Base-by-base conservation (phyloP, 2,113 vertebrate species). In the Camelus dromedarius region DNA sequence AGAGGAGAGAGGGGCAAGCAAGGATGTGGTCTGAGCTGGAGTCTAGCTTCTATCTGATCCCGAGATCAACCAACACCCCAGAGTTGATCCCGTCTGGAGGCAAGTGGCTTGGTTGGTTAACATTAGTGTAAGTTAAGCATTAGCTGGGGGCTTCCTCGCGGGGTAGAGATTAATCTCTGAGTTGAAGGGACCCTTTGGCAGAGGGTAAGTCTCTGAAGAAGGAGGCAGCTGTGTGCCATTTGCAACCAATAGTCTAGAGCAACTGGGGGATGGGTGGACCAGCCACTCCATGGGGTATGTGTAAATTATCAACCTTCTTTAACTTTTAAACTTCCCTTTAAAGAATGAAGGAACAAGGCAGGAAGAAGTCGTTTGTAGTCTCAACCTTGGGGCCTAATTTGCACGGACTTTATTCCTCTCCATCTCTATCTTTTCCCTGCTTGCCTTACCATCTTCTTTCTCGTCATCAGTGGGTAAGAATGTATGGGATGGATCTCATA, bases 181-280 rank as follows among this genome's bases (percentile, higher is more conserved):
- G 32, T 66, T 54, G 20, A 85, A 46, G 76, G 12, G 35, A 54
- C 46, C 69, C 35, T 70, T 8, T 9, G 64, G 75, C 42, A 24
- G 42, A 86, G 46, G 22, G 35, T 50, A 42, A 46, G 24, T 76
- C 85, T 50, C 30, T 48, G 58, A 38, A 85, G 35, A 24, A 94
- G 26, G 56, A 20, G 46, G 11, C 22, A 14, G 35, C 20, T 66
- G 0, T 10, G 5, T 1, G 16, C 20, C 20, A 8, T 24, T 30
- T 28, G 56, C 2, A 26, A 12, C 22, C 38, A 42, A 18, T 3
- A 18, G 46, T 38, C 16, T 42, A 9, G 3, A 38, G 18, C 20
- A 32, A 48, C 22, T 2, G 6, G 30, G 10, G 52, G 3, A 7
- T 2, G 1, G 4, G 6, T 0, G 16, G 1, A n/a, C 19, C 1